These are phyloP conservation scores for Dynastes grantii DNA, from an alignment of 2,888 invertebrate species.

Conservation along the genomic window DNA sequence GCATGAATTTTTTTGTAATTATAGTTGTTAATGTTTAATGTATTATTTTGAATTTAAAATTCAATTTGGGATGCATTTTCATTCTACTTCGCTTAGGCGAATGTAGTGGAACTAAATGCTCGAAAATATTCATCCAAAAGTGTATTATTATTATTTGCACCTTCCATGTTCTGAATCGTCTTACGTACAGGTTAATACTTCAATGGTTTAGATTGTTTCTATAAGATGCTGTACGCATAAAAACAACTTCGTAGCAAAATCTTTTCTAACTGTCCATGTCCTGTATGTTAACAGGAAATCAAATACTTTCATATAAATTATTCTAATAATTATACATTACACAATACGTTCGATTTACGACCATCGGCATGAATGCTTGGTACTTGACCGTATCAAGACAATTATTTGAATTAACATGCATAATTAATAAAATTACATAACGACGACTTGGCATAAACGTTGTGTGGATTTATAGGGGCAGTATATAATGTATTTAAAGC, in stretches of 20 bases:
- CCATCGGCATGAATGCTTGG: slow-evolving; percentile 31
- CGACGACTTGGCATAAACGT: slow-evolving; percentile 3
- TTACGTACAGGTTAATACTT: not conserved
- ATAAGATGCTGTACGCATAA: too few species aligned
- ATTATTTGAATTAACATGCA: slow-evolving; percentile 45
- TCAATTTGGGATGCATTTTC: too few species aligned
- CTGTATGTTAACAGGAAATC: slow-evolving; percentile 41
- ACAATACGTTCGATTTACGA: slow-evolving; percentile 32
- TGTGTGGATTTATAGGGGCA: slow-evolving; percentile 11
- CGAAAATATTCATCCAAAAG: not conserved
- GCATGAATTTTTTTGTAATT: too few species aligned
- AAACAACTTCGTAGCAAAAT: slow-evolving; percentile 14
- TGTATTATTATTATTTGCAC: too few species aligned
- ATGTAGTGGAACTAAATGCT: not conserved
- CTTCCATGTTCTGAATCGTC: not conserved
- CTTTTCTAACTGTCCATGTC: slow-evolving; percentile 39
- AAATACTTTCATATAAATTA: slow-evolving; percentile 42
- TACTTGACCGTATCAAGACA: slow-evolving; percentile 41
- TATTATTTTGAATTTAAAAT: too few species aligned
- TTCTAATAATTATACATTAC: slow-evolving; percentile 35
- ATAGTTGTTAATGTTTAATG: too few species aligned
- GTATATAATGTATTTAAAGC: slow-evolving; percentile 32
- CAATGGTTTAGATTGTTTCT: too few species aligned
- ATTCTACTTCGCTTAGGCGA: too few species aligned
- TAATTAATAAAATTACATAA: slow-evolving; percentile 45